Percentiles rank a stretch among this genome's conserved stretches.
phyloP scores from a whole-genome alignment of 2,888 invertebrate species.

The Griposia aprilina region DNA sequence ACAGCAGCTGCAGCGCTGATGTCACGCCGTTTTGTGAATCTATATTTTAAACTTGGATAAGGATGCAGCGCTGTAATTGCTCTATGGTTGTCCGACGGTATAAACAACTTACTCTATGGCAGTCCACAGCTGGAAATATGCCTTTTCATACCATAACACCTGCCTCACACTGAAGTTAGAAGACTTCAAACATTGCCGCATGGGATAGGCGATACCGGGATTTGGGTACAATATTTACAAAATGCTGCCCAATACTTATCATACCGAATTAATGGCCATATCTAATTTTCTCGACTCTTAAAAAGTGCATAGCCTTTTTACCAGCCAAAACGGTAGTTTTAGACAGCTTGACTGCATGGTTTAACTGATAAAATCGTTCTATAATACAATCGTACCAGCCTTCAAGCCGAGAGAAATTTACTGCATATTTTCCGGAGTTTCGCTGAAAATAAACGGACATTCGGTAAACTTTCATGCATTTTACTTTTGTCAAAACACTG shows the following conservation, averaged over 20 bases:
- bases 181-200: too few species aligned
- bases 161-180: too few species aligned
- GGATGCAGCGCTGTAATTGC: not conserved
- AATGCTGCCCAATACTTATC: not conserved
- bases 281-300: too few species aligned
- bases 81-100: not conserved
- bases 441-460: conserved; percentile 7
- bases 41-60: too few species aligned
- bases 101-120: not conserved
- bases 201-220: not conserved
- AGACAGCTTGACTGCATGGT: not conserved
- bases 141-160: too few species aligned
- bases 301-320: not conserved
- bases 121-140: not conserved
- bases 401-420: conserved; percentile 7
- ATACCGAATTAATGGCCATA: not conserved
- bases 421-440: not conserved
- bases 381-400: not conserved
- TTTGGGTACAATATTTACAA: too few species aligned
- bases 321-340: not conserved
- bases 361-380: not conserved
- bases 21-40: not conserved
- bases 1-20: not conserved
- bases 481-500: conserved; percentile 7
- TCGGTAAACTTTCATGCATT: not conserved